Evolutionary conservation across 2,888 invertebrate species (phyloP), one percentile per base, ranked within the genome.

Genomic region (Cephus runcator): DNA sequence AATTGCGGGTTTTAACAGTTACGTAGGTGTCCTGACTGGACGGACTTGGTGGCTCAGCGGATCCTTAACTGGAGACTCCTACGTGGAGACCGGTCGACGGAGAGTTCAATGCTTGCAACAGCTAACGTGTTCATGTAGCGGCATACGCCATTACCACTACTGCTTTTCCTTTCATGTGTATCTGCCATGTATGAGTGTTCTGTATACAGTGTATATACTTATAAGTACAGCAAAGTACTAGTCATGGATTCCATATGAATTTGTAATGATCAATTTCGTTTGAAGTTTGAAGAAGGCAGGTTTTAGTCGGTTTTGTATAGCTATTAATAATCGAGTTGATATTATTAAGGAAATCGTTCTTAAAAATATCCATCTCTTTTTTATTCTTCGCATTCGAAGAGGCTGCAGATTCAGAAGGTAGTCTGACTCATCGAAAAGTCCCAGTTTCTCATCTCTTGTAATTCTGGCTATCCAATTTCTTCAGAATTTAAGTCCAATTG

Each of bases 101-200:
- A 84, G 88, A 89, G 89, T 90, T 89, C 88, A 90, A 89, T 86
- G 89, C 88, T 89, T 89, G 90, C 88, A 87, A 86, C 87, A 87
- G 88, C 82, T 81, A 79, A 82, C 71, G 71, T 71, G 71, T 31
- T 71, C 71, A 9, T 71, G 34, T 71, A 71, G 71, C 71, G 71
- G 71, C 71, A 71, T 34, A 71, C 71, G 71, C 71, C 71, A 34
- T 71, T 71, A 71, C 71, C 71, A 71, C 71, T 71, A 71, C 33
- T 56, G 9, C 56, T 56, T 23, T 56, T 56, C 23, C 56, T 56
- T 56, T 23, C 56, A 56, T 56, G 9, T 56, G 9, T 56, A 56
- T 56, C 56, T 56, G 23, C 23, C 15, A 40, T 23, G 23, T 56
- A 23, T 9, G 9, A 23, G 23, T 56, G 56, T 56, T 9, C 23